phyloP scores from a whole-genome alignment of 2,888 invertebrate species.

The Pachliopta kotzebuea region DNA sequence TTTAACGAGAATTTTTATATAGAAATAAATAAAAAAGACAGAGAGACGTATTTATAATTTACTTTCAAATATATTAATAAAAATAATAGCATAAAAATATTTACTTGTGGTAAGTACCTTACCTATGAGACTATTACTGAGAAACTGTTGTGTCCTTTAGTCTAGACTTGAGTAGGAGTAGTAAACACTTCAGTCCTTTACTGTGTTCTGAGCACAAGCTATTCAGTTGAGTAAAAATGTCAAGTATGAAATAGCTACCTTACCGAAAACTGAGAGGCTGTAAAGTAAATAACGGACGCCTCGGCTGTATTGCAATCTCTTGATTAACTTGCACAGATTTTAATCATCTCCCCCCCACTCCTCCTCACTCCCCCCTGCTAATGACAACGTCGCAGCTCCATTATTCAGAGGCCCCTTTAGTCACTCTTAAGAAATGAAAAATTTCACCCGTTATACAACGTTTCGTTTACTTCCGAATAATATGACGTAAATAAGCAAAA shows the following conservation, averaged over 20 bases:
- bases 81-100: too few species aligned
- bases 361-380: slow-evolving; percentile 3
- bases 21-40: too few species aligned
- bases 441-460: neutral
- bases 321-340: slow-evolving; percentile 22
- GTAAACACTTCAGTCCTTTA: too few species aligned
- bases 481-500: neutral
- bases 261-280: neutral
- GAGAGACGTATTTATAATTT: too few species aligned
- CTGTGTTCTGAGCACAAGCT: too few species aligned
- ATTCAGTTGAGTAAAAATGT: neutral
- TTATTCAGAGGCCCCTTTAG: neutral
- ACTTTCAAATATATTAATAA: too few species aligned
- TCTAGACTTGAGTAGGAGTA: too few species aligned
- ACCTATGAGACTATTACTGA: too few species aligned
- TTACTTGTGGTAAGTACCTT: too few species aligned
- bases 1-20: too few species aligned
- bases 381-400: slow-evolving; percentile 13
- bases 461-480: neutral
- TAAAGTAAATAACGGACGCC: slow-evolving; percentile 1
- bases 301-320: slow-evolving; percentile 10
- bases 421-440: slow-evolving; percentile 2
- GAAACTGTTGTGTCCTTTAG: too few species aligned
- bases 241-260: neutral
- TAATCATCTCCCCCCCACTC: slow-evolving; percentile 2